Evolutionary conservation across 2,888 invertebrate species (phyloP).

Genomic region (Apodemia duryi): DNA sequence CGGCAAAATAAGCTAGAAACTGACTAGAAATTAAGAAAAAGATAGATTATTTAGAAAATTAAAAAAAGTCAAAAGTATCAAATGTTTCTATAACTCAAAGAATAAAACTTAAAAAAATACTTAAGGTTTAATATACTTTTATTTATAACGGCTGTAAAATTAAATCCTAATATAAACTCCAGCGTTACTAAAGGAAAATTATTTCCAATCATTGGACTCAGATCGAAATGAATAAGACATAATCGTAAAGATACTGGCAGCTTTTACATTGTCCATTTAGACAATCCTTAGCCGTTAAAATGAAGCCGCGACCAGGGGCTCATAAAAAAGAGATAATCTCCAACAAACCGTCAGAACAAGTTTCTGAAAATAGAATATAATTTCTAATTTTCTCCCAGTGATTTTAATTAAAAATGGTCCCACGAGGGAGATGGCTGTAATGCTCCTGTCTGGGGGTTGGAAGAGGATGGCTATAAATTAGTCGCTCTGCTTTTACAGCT

Average conservation of each 20-base stretch:
- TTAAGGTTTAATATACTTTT: background rate
- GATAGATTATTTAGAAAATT: too few relatives aligned
- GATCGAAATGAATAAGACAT: slow-evolving; percentile 67
- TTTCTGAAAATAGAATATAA: slow-evolving; percentile 80
- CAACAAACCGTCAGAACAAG: slow-evolving; percentile 75
- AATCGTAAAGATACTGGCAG: slow-evolving; percentile 56
- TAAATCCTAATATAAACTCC: slow-evolving; percentile 1
- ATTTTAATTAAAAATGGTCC: slow-evolving; percentile 80
- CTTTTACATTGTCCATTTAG: slow-evolving; percentile 61
- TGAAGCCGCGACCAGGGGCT: slow-evolving; percentile 71
- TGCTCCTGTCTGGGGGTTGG: slow-evolving; percentile 47
- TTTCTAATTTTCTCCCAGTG: slow-evolving; percentile 78
- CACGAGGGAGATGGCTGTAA: slow-evolving; percentile 61
- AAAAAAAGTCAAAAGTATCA: too few relatives aligned
- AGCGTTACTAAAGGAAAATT: slow-evolving; percentile 35
- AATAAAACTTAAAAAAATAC: background rate
- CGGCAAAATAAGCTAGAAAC: too few relatives aligned
- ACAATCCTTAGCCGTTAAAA: slow-evolving; percentile 71
- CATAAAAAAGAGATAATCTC: slow-evolving; percentile 78
- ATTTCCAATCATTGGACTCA: slow-evolving; percentile 54
- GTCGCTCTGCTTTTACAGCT: slow-evolving; percentile 64
- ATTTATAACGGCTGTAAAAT: background rate
- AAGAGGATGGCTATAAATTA: slow-evolving; percentile 72
- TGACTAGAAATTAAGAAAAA: too few relatives aligned
- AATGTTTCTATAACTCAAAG: background rate